These are phyloP conservation scores for Rhinella marina DNA, from an alignment of 2,797 vertebrate species.

Conservation along the genomic window DNA sequence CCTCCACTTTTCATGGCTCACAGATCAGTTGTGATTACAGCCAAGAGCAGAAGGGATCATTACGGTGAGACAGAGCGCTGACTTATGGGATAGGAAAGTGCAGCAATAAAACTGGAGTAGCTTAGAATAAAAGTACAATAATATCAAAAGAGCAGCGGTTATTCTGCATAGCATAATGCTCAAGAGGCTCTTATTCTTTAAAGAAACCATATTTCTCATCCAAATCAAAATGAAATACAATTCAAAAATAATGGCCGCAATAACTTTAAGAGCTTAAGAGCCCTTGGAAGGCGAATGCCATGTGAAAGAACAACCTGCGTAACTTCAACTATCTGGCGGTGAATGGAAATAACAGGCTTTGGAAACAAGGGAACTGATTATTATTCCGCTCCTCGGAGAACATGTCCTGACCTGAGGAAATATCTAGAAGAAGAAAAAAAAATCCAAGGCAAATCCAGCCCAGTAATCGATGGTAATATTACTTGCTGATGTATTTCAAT, in stretches of 20 bases:
- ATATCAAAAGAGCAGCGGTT: conserved; percentile 31
- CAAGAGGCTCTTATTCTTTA: conserved; percentile 7
- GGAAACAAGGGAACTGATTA: background rate
- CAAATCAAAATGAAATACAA: conserved; percentile 51
- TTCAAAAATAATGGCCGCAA: conserved; percentile 16
- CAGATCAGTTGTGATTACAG: conserved; percentile 29
- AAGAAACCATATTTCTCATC: conserved; percentile 30
- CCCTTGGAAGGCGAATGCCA: conserved; percentile 35
- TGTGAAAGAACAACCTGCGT: conserved; percentile 22
- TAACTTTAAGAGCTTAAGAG: conserved; percentile 24
- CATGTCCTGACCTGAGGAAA: conserved; percentile 12
- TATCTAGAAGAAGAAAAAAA: conserved; percentile 14
- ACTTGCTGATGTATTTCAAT: conserved; percentile 13
- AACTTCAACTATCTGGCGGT: conserved; percentile 10
- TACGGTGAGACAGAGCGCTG: conserved; percentile 5
- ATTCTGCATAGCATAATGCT: conserved; percentile 32
- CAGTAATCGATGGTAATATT: background rate
- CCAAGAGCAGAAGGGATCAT: background rate
- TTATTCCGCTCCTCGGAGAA: conserved; percentile 7
- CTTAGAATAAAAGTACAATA: conserved; percentile 39
- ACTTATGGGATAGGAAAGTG: conserved; percentile 10
- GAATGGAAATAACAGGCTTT: conserved; percentile 29
- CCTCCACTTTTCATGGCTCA: conserved; percentile 8
- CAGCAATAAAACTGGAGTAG: conserved; percentile 34
- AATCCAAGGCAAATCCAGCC: no score